Percentiles rank a stretch among this genome's conserved stretches.
These are phyloP conservation scores for Anarhynchus alexandrinus DNA, from an alignment of 2,113 vertebrate species.

Conservation along the genomic window DNA sequence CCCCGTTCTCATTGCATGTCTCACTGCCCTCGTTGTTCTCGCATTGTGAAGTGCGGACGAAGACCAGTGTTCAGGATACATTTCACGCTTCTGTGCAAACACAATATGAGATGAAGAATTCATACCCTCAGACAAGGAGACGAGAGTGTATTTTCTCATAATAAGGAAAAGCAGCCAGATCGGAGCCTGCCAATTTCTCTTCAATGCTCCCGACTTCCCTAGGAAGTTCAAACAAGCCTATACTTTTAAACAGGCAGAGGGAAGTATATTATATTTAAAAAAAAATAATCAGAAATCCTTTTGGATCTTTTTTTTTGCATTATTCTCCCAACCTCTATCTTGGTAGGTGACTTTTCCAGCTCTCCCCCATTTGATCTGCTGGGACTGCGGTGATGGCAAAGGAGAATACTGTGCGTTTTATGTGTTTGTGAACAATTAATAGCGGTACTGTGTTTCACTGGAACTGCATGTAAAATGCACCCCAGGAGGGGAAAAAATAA, in stretches of 20 bases:
- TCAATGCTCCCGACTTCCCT: not conserved
- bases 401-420: not conserved
- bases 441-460: not conserved
- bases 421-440: slow-evolving; percentile 19
- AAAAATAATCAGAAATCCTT: not conserved
- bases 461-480: not conserved
- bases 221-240: not conserved
- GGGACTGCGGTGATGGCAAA: not conserved
- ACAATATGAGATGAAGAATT: slow-evolving; percentile 37
- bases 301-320: not conserved
- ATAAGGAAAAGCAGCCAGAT: not conserved
- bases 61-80: not conserved
- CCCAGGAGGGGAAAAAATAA: not conserved
- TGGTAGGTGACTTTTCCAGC: not conserved
- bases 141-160: slow-evolving; percentile 4
- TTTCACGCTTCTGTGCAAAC: slow-evolving; percentile 45
- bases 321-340: not conserved
- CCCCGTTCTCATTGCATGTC: not conserved
- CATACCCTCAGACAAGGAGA: not conserved
- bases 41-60: not conserved
- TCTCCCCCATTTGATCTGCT: not conserved
- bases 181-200: slow-evolving; percentile 9
- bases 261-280: not conserved
- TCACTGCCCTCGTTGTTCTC: slow-evolving; percentile 17
- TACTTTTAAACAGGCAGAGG: not conserved